Evolutionary conservation across 2,888 invertebrate species (phyloP), one percentile per base, ranked within the genome.

Genomic region (Meta bourneti): DNA sequence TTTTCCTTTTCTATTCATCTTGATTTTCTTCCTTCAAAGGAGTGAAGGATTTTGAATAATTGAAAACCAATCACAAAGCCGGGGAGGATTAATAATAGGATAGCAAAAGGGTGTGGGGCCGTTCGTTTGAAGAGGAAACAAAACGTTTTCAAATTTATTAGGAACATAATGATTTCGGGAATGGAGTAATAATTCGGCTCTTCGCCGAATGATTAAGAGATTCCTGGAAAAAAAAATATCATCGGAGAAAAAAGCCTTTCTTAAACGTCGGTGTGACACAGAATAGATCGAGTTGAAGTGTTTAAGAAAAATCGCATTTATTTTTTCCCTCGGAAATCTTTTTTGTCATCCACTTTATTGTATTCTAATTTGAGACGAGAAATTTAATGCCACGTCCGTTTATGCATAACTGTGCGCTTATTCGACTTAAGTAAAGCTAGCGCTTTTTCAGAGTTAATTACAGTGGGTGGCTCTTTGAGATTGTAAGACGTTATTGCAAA

Each of bases 131-230:
- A 19, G 74, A 48, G n/a, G 61, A 81, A 79, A 80, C 69, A 11
- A 72, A 90, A 72, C 49, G 51, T 54, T 78, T 49, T 74, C 82
- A 82, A 87, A 85, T 77, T 87, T 87, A 82, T 91, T 90, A 81
- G 81, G 75, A 70, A 70, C 49, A 71, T 82, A 87, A 83, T 91
- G 82, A 87, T 87, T 86, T 87, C 82, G 61, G 34, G 81, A 84
- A 90, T 86, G 82, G 78, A 91, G 91, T 83, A 91, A 91, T 91
- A 91, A 91, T 87, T 82, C 71, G 74, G 81, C 90, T 81, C 51
- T 78, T 78, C 74, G 86, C 75, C 20, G 78, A 87, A 52, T 87
- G 87, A 91, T 86, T 83, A 91, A 83, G 52, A 34, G 72, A 80
- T 84, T 75, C 54, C n/a, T 16, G 51, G 75, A 51, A 78, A 84